Evolutionary conservation across 2,888 invertebrate species (phyloP), one percentile per base, ranked within the genome.

Genomic region (Neoaliturus tenellus): DNA sequence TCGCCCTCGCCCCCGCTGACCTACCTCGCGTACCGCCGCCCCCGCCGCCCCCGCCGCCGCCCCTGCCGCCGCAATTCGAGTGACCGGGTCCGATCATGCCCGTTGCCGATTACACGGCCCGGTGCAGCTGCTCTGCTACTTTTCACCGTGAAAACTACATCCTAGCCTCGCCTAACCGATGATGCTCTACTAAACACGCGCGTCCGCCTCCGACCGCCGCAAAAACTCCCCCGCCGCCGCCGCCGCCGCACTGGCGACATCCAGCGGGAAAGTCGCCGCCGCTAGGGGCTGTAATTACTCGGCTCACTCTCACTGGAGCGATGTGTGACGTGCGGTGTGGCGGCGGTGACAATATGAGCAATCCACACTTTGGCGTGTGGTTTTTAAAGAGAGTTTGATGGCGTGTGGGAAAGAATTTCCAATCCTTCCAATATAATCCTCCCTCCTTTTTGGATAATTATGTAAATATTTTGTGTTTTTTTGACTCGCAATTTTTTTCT

Each of bases 111-210:
- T 75, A 44, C 44, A 44, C 44, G 73, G 17, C 28, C 44, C 48
- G 28, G 17, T 75, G 73, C 41, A 75, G 25, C 28, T 44, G 25
- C 17, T 75, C 41, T 41, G 73, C 73, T 28, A 41, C 25, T 75
- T 75, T 75, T 39, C 73, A 75, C 73, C 73, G 48, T 75, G 73
- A 44, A 75, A 75, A 75, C 71, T 28, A 25, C 44, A 14, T 41
- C 41, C 44, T 67, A n/a, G 69, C 20, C 69, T 20, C 1, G 69
- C 20, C 69, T 20, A n/a, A 39, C 69, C 25, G 69, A 33, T 23
- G 73, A 33, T 23, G 73, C 73, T 75, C 73, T 75, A 28, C 23
- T 75, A 75, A 75, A 44, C 73, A 75, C 73, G 41, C 73, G 44
- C 73, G 41, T 39, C 39, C 71, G 35, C 41, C 58, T 58, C 58